phyloP scores from a whole-genome alignment of 2,113 vertebrate genomes.

The Atherinomorus stipes region DNA sequence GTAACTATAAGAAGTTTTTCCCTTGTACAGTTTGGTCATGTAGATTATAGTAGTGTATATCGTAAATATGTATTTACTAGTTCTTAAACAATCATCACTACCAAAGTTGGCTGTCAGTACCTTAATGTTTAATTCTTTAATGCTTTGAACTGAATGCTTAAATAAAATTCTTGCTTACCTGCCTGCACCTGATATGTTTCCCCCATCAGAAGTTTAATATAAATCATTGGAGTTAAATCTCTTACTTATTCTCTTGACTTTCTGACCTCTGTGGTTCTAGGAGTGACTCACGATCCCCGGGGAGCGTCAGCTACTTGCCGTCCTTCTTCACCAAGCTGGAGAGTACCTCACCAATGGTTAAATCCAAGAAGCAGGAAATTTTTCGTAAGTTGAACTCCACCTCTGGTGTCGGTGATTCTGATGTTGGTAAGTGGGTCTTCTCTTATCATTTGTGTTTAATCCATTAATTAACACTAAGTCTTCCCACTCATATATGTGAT shows the following conservation, averaged over 20 bases:
- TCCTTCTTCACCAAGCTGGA: conserved; percentile 98
- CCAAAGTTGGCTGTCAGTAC: not conserved
- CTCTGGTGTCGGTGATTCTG: conserved; percentile 94
- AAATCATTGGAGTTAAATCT: not conserved
- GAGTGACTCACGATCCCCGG: conserved; percentile 94
- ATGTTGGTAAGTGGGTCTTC: conserved; percentile 92
- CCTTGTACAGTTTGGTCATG: not conserved
- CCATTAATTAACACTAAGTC: not conserved
- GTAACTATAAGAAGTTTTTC: not conserved
- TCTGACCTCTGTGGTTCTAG: conserved; percentile 74
- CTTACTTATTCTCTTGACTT: not conserved
- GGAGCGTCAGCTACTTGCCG: conserved; percentile 92
- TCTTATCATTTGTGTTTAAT: conserved; percentile 23
- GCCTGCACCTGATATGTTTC: not conserved
- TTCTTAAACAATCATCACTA: not conserved
- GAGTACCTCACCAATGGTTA: conserved; percentile 97
- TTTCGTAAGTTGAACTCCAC: conserved; percentile 99
- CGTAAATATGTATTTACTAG: not conserved
- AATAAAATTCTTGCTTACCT: not conserved
- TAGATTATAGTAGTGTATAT: not conserved
- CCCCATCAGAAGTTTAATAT: conserved; percentile 7
- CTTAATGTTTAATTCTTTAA: conserved; percentile 7
- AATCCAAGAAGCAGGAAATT: conserved; percentile 99
- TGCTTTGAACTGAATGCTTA: not conserved
- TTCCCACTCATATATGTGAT: conserved; percentile 10